Evolutionary conservation across 2,888 invertebrate species (phyloP).

Genomic region (Ptychoptera albimana): DNA sequence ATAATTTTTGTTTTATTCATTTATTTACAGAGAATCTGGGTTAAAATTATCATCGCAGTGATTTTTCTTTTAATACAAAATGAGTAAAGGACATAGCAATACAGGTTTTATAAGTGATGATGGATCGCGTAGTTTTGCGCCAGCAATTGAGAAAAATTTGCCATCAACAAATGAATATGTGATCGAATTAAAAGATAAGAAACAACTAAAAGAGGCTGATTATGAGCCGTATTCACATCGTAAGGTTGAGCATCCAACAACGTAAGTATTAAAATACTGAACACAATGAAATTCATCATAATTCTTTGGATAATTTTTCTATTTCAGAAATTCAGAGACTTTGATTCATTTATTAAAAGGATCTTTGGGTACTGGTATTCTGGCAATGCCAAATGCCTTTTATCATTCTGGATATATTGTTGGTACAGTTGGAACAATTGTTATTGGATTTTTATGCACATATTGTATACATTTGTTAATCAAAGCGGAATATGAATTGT

Average conservation of each 20-base stretch:
- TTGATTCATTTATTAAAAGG: constrained; percentile 84
- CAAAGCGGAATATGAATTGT: constrained; percentile 39
- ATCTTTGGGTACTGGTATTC: constrained; percentile 82
- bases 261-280: constrained; percentile 35
- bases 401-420: constrained; percentile 44
- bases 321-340: constrained; percentile 61
- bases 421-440: constrained; percentile 61
- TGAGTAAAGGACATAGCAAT: constrained; percentile 24
- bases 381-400: constrained; percentile 69
- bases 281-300: not conserved
- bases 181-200: constrained; percentile 26
- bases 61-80: not conserved
- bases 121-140: constrained; percentile 15
- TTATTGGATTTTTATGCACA: constrained; percentile 79
- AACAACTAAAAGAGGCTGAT: constrained; percentile 20
- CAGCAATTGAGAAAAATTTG: not conserved
- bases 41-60: not conserved
- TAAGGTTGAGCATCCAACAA: constrained; percentile 48
- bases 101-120: constrained; percentile 24
- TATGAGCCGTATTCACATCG: constrained; percentile 57
- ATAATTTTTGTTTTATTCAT: no score
- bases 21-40: not conserved
- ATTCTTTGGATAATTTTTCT: not conserved
- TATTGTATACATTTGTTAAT: constrained; percentile 85
- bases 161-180: constrained; percentile 12